Percentiles rank a stretch among this genome's conserved stretches.
Conservation (phyloP, 2,113 vertebrate genomes). For the Engraulis encrasicolus region DNA sequence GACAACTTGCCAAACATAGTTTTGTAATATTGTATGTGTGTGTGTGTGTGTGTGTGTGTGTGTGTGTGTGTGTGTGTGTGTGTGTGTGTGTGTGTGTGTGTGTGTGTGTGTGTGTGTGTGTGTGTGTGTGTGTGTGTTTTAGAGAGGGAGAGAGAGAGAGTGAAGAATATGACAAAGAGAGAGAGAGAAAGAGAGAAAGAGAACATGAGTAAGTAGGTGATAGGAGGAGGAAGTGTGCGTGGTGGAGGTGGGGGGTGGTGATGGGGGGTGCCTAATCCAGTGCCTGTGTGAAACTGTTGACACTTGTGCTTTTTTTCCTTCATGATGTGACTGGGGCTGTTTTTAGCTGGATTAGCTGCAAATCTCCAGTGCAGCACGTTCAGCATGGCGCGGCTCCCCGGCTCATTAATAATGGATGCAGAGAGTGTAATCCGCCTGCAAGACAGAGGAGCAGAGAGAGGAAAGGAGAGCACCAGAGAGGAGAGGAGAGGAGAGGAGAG, state of each 20-base stretch:
- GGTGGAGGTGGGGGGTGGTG: neutral
- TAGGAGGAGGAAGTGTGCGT: slow-evolving; percentile 25
- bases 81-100: neutral
- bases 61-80: neutral
- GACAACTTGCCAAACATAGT: neutral
- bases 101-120: slow-evolving; percentile 38
- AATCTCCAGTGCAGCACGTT: slow-evolving; percentile 99
- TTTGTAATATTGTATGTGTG: slow-evolving; percentile 59
- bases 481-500: neutral
- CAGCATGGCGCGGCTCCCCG: slow-evolving; percentile 99
- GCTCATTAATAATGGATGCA: slow-evolving; percentile 99
- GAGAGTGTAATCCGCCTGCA: slow-evolving; percentile 94
- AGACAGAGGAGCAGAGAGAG: slow-evolving; percentile 57
- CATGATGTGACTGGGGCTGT: slow-evolving; percentile 99
- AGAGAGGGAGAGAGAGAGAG: too few species aligned
- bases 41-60: slow-evolving; percentile 14
- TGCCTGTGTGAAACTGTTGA: slow-evolving; percentile 99
- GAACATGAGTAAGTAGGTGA: too few species aligned
- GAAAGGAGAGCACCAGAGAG: slow-evolving; percentile 35
- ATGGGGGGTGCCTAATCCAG: slow-evolving; percentile 92
- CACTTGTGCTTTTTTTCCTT: slow-evolving; percentile 99
- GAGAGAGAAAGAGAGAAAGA: slow-evolving; percentile 18
- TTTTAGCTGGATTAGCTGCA: slow-evolving; percentile 99
- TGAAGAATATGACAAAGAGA: too few species aligned
- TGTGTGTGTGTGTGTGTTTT: too few species aligned